Evolutionary conservation across 2,888 invertebrate genomes (phyloP).

Genomic region (Ormyrus nitidulus): DNA sequence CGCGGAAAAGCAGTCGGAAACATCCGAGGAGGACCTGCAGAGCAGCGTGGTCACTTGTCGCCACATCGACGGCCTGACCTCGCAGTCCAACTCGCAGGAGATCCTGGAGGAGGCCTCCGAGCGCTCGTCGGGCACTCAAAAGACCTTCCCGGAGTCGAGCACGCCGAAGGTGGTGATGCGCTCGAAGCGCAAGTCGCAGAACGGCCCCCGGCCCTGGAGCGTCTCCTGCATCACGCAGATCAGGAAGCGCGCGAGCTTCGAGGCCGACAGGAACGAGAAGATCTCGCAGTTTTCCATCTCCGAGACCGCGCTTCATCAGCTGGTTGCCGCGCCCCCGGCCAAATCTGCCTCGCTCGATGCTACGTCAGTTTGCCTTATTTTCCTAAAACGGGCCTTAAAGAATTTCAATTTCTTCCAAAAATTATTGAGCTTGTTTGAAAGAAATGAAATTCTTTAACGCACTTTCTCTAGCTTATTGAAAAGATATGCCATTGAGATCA

Average conservation of each 20-base stretch:
- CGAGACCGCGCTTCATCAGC: conserved; percentile 89
- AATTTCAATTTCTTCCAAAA: too few species aligned
- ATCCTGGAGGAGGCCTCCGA: conserved; percentile 68
- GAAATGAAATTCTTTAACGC: too few species aligned
- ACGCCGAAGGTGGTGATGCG: conserved; percentile 80
- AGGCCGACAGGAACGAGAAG: conserved; percentile 66
- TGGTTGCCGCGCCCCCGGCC: conserved; percentile 76
- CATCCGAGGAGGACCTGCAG: conserved; percentile 65
- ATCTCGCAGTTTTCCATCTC: conserved; percentile 86
- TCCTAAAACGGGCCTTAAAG: too few species aligned
- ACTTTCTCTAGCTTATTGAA: too few species aligned
- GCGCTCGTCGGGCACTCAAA: conserved; percentile 55
- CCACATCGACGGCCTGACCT: conserved; percentile 70
- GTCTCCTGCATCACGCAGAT: conserved; percentile 90
- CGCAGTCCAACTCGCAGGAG: conserved; percentile 72
- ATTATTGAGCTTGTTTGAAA: too few species aligned
- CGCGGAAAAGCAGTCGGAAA: conserved; percentile 82
- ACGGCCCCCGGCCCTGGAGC: conserved; percentile 86
- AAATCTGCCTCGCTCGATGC: conserved; percentile 72
- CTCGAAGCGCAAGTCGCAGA: conserved; percentile 78
- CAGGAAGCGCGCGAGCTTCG: conserved; percentile 64
- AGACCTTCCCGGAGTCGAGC: conserved; percentile 62
- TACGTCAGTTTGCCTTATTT: conserved; percentile 64
- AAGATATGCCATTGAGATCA: too few species aligned
- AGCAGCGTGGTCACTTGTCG: conserved; percentile 83